phyloP scores from a whole-genome alignment of 2,113 vertebrate species.

The Sinocyclocheilus anshuiensis region DNA sequence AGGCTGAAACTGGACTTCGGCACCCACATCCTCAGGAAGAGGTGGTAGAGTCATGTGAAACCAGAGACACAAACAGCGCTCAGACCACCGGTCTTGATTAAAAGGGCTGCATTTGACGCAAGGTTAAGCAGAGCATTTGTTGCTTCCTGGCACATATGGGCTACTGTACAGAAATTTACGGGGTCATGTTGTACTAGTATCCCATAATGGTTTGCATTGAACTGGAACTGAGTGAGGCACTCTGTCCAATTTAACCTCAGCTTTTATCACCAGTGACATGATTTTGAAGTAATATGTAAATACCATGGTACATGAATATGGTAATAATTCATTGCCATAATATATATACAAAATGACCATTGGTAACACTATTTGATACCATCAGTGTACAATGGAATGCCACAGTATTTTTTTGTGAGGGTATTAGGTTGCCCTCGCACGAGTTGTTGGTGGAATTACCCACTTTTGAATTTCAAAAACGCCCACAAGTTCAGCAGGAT shows the following conservation, averaged over 20 bases:
- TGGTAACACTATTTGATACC: background rate
- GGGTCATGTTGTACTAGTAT: background rate
- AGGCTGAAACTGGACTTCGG: conserved; percentile 52
- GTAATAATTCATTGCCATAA: background rate
- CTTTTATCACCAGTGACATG: conserved; percentile 6
- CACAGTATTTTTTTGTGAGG: background rate
- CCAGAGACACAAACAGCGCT: conserved; percentile 57
- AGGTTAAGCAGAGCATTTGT: conserved; percentile 2
- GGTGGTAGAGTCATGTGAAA: conserved; percentile 48
- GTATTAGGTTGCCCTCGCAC: background rate
- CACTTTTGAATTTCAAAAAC: background rate
- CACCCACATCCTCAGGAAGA: conserved; percentile 69
- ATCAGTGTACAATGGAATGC: background rate
- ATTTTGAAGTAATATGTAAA: background rate
- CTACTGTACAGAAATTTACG: conserved; percentile 1
- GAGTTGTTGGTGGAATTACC: background rate
- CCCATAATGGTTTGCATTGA: background rate
- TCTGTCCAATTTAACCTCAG: conserved; percentile 1
- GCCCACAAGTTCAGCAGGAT: background rate
- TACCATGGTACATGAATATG: background rate
- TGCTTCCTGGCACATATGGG: background rate
- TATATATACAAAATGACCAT: background rate
- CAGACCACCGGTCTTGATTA: conserved; percentile 71
- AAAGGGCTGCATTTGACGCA: conserved; percentile 50
- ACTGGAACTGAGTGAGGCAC: background rate